Evolutionary conservation across 2,888 invertebrate species (phyloP), one percentile per base, ranked within the genome.

Genomic region (Harpalus rubripes): DNA sequence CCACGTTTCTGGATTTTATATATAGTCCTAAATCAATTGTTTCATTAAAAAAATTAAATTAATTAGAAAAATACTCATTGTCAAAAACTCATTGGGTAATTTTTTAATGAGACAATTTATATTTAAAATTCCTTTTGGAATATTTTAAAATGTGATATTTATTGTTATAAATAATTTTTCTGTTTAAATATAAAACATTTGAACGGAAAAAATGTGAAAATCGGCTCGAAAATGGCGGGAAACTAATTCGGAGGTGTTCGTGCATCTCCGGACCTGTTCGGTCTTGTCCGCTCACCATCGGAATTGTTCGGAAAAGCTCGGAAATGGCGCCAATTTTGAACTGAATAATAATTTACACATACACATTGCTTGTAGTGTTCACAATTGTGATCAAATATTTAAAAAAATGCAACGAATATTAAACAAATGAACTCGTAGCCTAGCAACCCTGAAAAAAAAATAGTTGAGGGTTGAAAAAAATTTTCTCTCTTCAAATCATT

Each of bases 331-430:
- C 56, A 15, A 59, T 59, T 59, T 16, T 59, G 59, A 8, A 16
- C 16, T 59, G 59, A 16, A 6, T 2, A 59, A 59, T 15, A 6
- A 56, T 56, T 15, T 18, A 61, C 18, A 61, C 61, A 61, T 18
- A 61, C 72, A 41, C 15, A 78, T 59, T 83, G 83, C 83, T 83
- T 83, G n/a, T 82, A 82, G 83, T 76, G 61, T 74, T 83, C 83
- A 83, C 81, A 10, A 7, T 59, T 83, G 83, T 83, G 83, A 83
- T 83, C 16, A 56, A 74, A 83, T 83, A 74, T 82, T 32, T 52
- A 59, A 68, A 58, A 44, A 78, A 61, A 58, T 84, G 79, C 84
- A 84, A 84, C 84, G 84, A 84, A 84, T 84, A 84, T 84, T 65
- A 61, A 52, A 32, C 32, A 32, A 32, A 32, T 32, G 32, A 32